Conservation (phyloP, 1,140 invertebrate genomes). For the Varroa destructor region DNA sequence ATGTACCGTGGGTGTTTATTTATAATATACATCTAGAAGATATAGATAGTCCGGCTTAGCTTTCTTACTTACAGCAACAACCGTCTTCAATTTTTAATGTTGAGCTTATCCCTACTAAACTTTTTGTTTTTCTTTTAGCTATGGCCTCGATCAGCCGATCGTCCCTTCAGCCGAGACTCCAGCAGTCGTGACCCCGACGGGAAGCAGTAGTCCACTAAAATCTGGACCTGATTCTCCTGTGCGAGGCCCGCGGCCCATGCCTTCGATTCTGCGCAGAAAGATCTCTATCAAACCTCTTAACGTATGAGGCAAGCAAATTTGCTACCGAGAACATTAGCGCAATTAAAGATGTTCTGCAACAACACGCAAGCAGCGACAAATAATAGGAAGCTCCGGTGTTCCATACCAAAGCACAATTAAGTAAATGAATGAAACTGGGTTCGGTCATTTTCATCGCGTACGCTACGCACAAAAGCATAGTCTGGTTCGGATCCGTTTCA, state of each 20-base stretch:
- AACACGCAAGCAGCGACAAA: too few relatives aligned
- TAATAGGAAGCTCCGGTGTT: too few relatives aligned
- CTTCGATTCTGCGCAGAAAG: constrained; percentile 18
- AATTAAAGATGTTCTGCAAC: too few relatives aligned
- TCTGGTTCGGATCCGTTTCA: too few relatives aligned
- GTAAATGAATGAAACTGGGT: too few relatives aligned
- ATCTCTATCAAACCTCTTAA: constrained; percentile 24
- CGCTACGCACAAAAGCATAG: too few relatives aligned
- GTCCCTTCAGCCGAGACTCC: not conserved
- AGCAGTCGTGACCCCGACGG: not conserved
- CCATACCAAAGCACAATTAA: too few relatives aligned
- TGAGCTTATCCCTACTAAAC: not conserved
- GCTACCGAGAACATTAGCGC: too few relatives aligned
- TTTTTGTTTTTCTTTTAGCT: not conserved
- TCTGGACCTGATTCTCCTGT: constrained; percentile 7
- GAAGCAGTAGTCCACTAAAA: constrained; percentile 8
- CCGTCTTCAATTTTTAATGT: not conserved
- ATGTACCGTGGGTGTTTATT: too few relatives aligned
- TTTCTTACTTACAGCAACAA: not conserved
- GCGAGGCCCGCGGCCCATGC: constrained; percentile 22
- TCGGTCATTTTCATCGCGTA: too few relatives aligned
- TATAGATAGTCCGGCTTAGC: too few relatives aligned
- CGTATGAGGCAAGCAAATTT: not conserved
- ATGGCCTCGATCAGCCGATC: constrained; percentile 15
- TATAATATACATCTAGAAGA: too few relatives aligned